Conservation (phyloP, 2,113 vertebrate genomes). For the Ammospiza nelsoni region DNA sequence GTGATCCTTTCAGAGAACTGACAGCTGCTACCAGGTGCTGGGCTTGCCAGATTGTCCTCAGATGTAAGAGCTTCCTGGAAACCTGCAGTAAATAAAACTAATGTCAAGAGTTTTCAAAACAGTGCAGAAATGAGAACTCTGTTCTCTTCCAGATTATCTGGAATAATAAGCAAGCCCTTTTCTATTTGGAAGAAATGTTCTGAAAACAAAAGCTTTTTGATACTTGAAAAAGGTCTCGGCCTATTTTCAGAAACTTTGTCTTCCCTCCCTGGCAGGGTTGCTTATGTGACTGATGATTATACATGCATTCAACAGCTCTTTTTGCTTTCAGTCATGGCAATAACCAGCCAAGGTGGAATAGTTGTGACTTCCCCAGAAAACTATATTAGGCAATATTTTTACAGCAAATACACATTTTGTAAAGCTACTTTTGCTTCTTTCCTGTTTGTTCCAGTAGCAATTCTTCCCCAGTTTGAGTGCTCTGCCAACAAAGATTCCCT, state of each 20-base stretch:
- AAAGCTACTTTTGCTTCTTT: not conserved
- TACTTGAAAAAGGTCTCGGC: not conserved
- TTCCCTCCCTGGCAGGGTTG: not conserved
- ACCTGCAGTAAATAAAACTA: not conserved
- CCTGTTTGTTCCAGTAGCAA: not conserved
- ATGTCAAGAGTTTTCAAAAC: not conserved
- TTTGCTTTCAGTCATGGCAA: not conserved
- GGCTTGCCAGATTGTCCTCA: not conserved
- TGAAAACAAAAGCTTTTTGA: not conserved
- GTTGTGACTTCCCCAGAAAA: not conserved
- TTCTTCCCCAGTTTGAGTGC: not conserved
- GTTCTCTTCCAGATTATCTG: not conserved
- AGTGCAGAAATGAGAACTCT: not conserved
- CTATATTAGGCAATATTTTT: not conserved
- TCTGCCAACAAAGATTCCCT: not conserved
- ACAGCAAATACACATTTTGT: not conserved
- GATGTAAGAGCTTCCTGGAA: not conserved
- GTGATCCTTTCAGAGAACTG: not conserved
- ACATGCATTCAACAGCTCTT: not conserved
- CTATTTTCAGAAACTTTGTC: not conserved
- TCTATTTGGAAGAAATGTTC: not conserved
- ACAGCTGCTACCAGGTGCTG: not conserved
- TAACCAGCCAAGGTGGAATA: not conserved
- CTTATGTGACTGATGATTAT: not conserved
- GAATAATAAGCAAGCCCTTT: not conserved